Base-by-base conservation (phyloP, 2,797 vertebrate genomes). In the Falco cherrug region DNA sequence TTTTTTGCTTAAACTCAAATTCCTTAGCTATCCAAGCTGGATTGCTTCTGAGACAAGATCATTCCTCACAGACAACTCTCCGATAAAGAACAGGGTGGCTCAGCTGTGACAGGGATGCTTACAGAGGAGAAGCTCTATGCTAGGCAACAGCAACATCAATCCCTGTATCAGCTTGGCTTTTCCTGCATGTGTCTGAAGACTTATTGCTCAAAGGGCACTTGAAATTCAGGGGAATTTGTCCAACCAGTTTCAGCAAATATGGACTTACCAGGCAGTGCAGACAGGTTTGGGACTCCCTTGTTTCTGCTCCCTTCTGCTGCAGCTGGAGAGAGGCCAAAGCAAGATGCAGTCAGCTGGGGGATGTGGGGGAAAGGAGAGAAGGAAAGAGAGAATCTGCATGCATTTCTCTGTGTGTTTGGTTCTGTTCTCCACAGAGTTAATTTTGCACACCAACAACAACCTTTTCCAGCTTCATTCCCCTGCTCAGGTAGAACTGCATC, bases 261-360 rank as follows among this genome's bases (percentile, higher is more conserved):
- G 7, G 45, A 64, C 17, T 76, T 73, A 70, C 4, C 16, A 48
- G 39, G 48, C 7, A 3, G 39, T 41, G n/a, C 33, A 54, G 47
- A 33, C 24, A 54, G 16, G 15, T 76, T 59, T 65, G 43, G 65
- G 43, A 90, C 18, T 69, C 37, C 24, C 39, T 18, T 41, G 2
- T 59, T 90, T 61, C 51, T 67, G 63, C 25, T 82, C 16, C 59
- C 9, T 87, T 79, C 63, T 82, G 47, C 88, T 77, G 81, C 60
- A 90, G 67, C 54, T 80, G 75, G 63, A 96, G 28, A 70, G n/a
- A 89, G 9, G 41, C 48, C 67, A 89, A 50, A 54, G 63, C 10
- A 84, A 41, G 16, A 57, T 0, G 0, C 15, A 50, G 35, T 57
- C 29, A 48, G 51, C 29, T 76, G 53, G 11, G 4, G 24, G 10